Evolutionary conservation across 2,888 invertebrate species (phyloP), one percentile per base, ranked within the genome.

Genomic region (Torymus aiolomorphi): DNA sequence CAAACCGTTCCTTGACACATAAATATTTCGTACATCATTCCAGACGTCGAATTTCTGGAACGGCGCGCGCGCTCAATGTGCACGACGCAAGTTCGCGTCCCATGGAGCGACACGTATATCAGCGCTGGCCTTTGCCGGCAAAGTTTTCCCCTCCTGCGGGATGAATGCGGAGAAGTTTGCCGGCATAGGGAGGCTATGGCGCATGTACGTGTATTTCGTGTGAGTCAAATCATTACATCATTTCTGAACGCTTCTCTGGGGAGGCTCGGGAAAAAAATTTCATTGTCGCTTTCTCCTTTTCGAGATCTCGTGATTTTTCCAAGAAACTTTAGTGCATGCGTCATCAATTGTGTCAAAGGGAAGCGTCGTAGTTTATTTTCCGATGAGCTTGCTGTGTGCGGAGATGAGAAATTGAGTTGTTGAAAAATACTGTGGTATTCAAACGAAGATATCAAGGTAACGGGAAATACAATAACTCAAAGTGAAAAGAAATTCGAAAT

Each of bases 1-100:
- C 69, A 74, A 67, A 78, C 61, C 63, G 62, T 31, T 67, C 62
- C 63, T 12, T 51, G 69, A 69, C 69, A 78, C 73, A 63, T 74
- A 74, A 69, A 69, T 62, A 74, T 78, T 78, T 73, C 56, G 16
- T 56, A 56, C 69, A 42, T 66, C 66, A 65, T 57, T 69, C 42
- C n/a, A 5, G 13, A 54, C 20, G n/a, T 66, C 66, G 51, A 67
- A 61, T 42, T 54, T 4, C 18, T 11, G 18, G 18, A 69, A 31
- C 2, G 31, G 31, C 31, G 31, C 4, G 31, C 65, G 73, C 67
- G 62, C 61, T 69, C 63, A 67, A 63, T 31, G 67, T 18, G 31
- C 63, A 16, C 16, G 56, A 18, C 24, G 20, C 31, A 59, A 69
- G 73, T 67, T 69, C 31, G 2, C 66, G 73, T 69, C 63, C 59